Evolutionary conservation across 2,113 vertebrate species (phyloP), one percentile per base, ranked within the genome.

Genomic region (Corythornis cristatus): DNA sequence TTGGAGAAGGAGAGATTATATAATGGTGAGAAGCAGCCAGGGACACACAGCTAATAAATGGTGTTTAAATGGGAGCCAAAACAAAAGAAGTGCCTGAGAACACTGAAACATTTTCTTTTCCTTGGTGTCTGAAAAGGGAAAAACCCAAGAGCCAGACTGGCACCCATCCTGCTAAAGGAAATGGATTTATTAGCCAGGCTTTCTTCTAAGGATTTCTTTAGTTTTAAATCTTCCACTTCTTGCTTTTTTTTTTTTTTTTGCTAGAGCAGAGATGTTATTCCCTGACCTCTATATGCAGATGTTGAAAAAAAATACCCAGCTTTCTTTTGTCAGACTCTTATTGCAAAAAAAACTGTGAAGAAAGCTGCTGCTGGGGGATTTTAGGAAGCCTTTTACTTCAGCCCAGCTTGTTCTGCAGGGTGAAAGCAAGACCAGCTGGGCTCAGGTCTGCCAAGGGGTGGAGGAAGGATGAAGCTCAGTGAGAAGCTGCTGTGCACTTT

Each of bases 21-120:
- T 94, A 77, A 95, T 35, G 46, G 80, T 65, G 90, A 91, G 93
- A 81, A 89, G 75, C 78, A 93, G 96, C 86, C 92, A 89, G 89
- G 64, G 87, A 56, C 77, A 3, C 9, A 8, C 70, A 29, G 90
- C 40, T 2, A 95, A 79, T 93, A 46, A 65, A 62, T 57, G 5
- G 5, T 46, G 16, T 68, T 76, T 94, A 90, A 88, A 92, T 73
- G 67, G 50, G 76, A 93, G 66, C 81, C 50, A 84, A 95, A 92
- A 94, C 82, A 86, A 94, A 95, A 91, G 88, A 77, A 81, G 61
- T 53, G 73, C 73, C 83, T 2, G 0, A 90, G 83, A 88, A 57
- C 33, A 88, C 45, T 58, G 79, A 86, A 95, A 92, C 5, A 0
- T 91, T 91, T 92, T 87, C 86, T 91, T 75, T 90, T 90, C 83